Percentiles rank a stretch among this genome's conserved stretches.
Evolutionary conservation across 53 echinoderm and acorn worm genomes (phyloP).

Genomic region (Zoroaster sp.): DNA sequence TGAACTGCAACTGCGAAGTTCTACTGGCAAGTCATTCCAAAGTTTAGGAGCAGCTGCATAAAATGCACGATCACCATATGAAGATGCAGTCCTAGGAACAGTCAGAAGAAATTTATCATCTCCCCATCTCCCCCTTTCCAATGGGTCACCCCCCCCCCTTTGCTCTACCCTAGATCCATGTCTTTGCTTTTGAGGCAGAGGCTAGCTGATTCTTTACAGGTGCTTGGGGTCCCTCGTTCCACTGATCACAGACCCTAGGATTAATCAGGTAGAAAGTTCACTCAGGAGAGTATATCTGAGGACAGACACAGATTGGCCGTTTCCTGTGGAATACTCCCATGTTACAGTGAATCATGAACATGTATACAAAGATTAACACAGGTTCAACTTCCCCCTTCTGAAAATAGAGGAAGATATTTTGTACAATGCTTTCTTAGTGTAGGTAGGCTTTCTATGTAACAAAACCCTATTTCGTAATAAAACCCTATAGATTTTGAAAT

Average conservation of each 20-base stretch:
- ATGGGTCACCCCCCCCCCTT: no score
- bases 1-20: no score
- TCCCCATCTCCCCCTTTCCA: background rate
- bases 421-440: background rate
- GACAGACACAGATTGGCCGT: background rate
- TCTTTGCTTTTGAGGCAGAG: no score
- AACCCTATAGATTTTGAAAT: no score
- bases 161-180: no score
- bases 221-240: background rate
- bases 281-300: background rate
- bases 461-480: no score
- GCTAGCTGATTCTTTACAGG: background rate
- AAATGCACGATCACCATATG: no score
- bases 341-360: background rate
- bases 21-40: no score
- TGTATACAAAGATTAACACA: background rate
- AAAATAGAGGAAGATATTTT: background rate
- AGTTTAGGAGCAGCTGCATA: no score
- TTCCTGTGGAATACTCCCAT: background rate
- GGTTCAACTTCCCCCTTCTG: background rate
- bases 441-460: background rate
- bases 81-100: no score
- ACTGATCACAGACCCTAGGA: background rate
- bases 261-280: background rate
- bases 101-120: background rate